These are phyloP conservation scores for Paradoxurus hermaphroditus DNA, from an alignment of 2,113 vertebrate genomes.

Conservation along the genomic window DNA sequence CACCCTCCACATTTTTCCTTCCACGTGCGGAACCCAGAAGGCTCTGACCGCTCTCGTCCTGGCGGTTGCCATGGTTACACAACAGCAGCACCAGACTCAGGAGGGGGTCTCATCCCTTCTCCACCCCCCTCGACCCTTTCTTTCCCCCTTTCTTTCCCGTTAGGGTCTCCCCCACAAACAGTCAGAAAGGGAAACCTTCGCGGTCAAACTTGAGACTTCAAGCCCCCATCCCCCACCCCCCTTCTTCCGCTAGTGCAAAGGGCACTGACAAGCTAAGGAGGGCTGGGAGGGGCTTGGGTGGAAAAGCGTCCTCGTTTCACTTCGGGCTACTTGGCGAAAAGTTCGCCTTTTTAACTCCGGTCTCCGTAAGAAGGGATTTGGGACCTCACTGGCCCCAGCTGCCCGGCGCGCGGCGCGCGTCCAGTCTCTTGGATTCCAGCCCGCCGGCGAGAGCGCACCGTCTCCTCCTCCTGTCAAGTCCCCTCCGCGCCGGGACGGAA, in stretches of 20 bases:
- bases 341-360: not conserved
- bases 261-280: not conserved
- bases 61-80: conserved; percentile 58
- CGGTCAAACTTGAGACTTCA: not conserved
- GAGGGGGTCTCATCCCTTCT: not conserved
- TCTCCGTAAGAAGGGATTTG: not conserved
- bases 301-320: not conserved
- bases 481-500: not conserved
- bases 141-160: not conserved
- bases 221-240: too few relatives aligned
- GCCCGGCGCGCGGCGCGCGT: not conserved
- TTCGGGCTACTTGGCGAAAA: not conserved
- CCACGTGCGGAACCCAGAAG: conserved; percentile 1
- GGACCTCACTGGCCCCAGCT: not conserved
- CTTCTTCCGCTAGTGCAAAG: not conserved
- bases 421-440: not conserved
- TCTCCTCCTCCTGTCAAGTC: conserved; percentile 40
- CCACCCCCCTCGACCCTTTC: not conserved
- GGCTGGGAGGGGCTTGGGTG: not conserved
- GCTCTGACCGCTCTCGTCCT: not conserved
- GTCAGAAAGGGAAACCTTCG: not conserved
- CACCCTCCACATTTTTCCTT: conserved; percentile 47
- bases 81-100: not conserved
- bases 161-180: not conserved
- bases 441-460: not conserved